A percentile compares a stretch with the other conserved stretches of the same genome.
Evolutionary conservation across 2,888 invertebrate species (phyloP).

Genomic region (Drosophila melanocephala): DNA sequence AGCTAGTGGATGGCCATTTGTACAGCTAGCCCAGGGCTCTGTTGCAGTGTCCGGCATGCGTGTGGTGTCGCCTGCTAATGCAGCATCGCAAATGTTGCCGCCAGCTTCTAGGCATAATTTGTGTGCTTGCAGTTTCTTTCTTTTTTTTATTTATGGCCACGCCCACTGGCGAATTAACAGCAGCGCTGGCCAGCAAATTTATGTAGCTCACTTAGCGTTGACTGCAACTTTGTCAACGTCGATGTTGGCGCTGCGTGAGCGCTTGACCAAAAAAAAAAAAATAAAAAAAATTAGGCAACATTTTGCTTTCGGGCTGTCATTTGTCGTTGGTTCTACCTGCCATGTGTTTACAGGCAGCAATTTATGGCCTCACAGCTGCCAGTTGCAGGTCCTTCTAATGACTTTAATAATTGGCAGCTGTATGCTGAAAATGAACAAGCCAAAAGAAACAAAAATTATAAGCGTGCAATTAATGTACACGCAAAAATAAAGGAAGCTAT

Average conservation of each 20-base stretch:
- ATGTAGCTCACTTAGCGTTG: slow-evolving; percentile 48
- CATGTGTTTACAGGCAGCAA: slow-evolving; percentile 55
- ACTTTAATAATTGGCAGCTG: slow-evolving; percentile 45
- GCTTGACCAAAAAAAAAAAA: slow-evolving; percentile 22
- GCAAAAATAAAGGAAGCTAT: background rate
- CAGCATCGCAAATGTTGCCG: slow-evolving; percentile 56
- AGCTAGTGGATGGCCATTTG: slow-evolving; percentile 48
- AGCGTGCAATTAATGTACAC: slow-evolving; percentile 21
- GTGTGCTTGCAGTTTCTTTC: slow-evolving; percentile 41
- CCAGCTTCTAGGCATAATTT: slow-evolving; percentile 54
- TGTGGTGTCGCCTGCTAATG: slow-evolving; percentile 45
- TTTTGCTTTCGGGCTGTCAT: slow-evolving; percentile 60
- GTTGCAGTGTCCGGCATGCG: slow-evolving; percentile 10
- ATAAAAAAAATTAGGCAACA: slow-evolving; percentile 69
- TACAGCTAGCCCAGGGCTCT: slow-evolving; percentile 10
- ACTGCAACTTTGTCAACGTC: slow-evolving; percentile 70
- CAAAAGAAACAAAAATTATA: slow-evolving; percentile 1
- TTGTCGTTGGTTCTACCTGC: slow-evolving; percentile 53
- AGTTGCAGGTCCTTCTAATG: slow-evolving; percentile 42
- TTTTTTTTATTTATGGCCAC: slow-evolving; percentile 55
- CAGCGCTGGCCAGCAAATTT: slow-evolving; percentile 37
- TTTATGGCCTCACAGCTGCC: slow-evolving; percentile 57
- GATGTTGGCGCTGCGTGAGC: slow-evolving; percentile 30
- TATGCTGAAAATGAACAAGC: background rate
- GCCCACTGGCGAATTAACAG: slow-evolving; percentile 47